phyloP scores from a whole-genome alignment of 2,113 vertebrate genomes.

The Marmota monax region DNA sequence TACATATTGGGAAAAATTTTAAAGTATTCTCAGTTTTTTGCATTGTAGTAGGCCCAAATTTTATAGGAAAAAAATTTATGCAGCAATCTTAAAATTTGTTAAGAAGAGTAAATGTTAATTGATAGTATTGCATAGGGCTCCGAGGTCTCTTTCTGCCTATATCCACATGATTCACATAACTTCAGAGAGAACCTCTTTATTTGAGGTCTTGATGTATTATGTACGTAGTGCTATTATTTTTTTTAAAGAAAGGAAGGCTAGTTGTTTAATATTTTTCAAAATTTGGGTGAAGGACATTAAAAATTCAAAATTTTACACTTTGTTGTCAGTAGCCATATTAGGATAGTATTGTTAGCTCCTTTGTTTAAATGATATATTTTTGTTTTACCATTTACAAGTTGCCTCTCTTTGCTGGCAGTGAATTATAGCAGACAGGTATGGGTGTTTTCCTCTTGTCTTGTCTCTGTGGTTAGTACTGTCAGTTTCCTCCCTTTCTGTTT shows the following conservation, averaged over 20 bases:
- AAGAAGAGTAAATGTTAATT: constrained; percentile 1
- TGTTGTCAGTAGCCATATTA: background rate
- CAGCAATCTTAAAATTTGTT: background rate
- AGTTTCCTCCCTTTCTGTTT: background rate
- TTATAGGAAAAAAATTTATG: background rate
- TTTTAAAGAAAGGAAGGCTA: background rate
- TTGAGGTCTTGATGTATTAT: background rate
- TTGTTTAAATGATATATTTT: background rate
- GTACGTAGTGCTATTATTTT: background rate
- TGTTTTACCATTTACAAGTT: background rate
- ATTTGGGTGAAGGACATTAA: background rate
- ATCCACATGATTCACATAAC: background rate
- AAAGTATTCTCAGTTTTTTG: background rate
- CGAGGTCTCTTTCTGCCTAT: background rate
- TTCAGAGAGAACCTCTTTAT: background rate
- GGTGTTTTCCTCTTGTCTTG: background rate
- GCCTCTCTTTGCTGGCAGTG: background rate
- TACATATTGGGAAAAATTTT: background rate
- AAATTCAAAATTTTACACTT: background rate
- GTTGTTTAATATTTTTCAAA: background rate
- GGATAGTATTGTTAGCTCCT: background rate
- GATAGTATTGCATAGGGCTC: background rate
- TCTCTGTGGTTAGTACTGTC: background rate
- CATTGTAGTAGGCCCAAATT: background rate
- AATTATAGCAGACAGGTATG: too few species aligned